These are phyloP conservation scores for Anastatus disparis DNA, from an alignment of 1,140 invertebrate species.

Conservation along the genomic window DNA sequence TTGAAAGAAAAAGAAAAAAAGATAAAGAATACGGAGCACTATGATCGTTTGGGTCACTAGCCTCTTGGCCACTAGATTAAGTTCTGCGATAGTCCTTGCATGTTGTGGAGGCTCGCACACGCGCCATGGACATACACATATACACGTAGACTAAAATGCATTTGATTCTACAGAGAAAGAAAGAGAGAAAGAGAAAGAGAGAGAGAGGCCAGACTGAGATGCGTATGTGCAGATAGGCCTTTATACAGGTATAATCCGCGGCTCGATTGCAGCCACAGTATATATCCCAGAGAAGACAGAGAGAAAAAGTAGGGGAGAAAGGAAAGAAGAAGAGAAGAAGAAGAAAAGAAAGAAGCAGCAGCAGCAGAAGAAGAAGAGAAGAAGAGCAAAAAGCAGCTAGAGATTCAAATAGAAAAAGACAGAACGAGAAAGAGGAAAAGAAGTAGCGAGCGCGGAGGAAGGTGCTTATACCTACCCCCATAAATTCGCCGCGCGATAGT, in stretches of 20 bases:
- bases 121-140: no score
- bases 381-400: no score
- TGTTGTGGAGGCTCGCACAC: no score
- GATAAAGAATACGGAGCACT: no score
- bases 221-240: constrained; percentile 38
- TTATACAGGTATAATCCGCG: constrained; percentile 12
- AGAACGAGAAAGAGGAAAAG: constrained; percentile 17
- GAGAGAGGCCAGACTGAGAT: constrained; percentile 35
- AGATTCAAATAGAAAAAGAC: constrained; percentile 37
- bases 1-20: no score
- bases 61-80: not conserved
- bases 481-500: constrained; percentile 59
- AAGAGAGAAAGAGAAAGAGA: no score
- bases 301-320: not conserved
- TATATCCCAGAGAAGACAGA: not conserved
- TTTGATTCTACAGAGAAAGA: no score
- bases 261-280: constrained; percentile 12
- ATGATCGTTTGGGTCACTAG: no score
- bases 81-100: no score
- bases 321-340: not conserved
- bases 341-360: not conserved
- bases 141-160: no score
- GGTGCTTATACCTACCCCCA: constrained; percentile 52
- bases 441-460: constrained; percentile 36
- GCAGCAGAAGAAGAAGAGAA: not conserved